Base-by-base conservation (phyloP, 2,888 invertebrate species). In the Leucania comma region DNA sequence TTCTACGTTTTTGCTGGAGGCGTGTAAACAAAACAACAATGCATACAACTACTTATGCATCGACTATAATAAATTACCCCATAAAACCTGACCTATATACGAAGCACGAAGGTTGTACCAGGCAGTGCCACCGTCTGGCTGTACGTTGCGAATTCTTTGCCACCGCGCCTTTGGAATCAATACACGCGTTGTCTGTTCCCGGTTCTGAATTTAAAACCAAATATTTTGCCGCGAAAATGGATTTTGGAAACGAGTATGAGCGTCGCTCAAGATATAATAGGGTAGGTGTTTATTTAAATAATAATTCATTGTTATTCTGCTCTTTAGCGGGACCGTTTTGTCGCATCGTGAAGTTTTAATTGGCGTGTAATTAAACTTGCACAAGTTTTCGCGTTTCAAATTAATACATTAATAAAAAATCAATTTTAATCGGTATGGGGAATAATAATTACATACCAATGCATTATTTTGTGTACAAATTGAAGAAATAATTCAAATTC, bases 241-340 rank as follows among this genome's bases (percentile, higher is more conserved):
- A 97, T 80, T 97, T 97, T 80, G 97, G 97, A 6, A 96, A 93
- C 82, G 91, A 95, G 60, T 90, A 96, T 80, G 96, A 96, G 87
- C 92, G 97, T 84, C 91, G 97, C 68, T 96, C 97, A 72, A 92
- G 97, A 90, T 97, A 97, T 85, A 97, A 97, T 85, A 92, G 97
- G 94, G 97, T 97, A 94, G 59, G 65, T 53, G 22, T 35, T 46
- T 53, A n/a, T 66, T 65, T 60, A 6, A 66, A 29, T 46, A 50
- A n/a, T 64, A 22, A n/a, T 29, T 29, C 20, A 24, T 46, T 54
- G 5, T 22, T 14, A 1, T 14, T 20, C 10, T 20, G 22, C 5
- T 22, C 38, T 8, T 48, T 3, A 22, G 10, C 14, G 29, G 32
- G 20, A 46, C 54, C 17, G 17, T 54, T 61, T 51, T 57, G 57